Conservation (phyloP, 2,888 invertebrate genomes). For the Ariolimax columbianus region DNA sequence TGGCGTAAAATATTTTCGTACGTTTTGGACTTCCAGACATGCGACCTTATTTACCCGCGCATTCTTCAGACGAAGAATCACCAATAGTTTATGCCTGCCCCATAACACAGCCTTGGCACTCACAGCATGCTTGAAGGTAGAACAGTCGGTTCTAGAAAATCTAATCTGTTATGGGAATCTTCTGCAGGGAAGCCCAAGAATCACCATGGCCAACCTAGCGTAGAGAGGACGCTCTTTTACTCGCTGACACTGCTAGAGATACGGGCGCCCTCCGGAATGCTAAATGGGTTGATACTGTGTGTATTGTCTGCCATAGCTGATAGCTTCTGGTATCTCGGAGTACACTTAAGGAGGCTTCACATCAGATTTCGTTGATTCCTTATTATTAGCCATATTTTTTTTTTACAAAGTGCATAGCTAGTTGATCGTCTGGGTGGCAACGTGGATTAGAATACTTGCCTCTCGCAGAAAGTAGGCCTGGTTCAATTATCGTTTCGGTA, state of each 20-base stretch:
- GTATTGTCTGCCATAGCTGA: constrained; percentile 27
- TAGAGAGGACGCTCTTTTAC: constrained; percentile 6
- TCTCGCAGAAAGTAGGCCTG: too few relatives aligned
- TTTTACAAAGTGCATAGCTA: not conserved
- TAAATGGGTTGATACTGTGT: constrained; percentile 33
- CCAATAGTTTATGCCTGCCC: not conserved
- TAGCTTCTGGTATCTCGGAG: not conserved
- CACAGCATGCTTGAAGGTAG: not conserved
- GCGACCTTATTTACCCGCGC: not conserved
- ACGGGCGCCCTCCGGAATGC: constrained; percentile 28
- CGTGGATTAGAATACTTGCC: too few relatives aligned
- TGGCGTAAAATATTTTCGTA: too few relatives aligned
- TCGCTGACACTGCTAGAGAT: constrained; percentile 27
- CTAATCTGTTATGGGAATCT: constrained; percentile 26
- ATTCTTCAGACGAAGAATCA: not conserved
- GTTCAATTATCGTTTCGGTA: too few relatives aligned
- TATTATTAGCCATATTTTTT: not conserved
- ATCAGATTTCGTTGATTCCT: not conserved
- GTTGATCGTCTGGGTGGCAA: too few relatives aligned
- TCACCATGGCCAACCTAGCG: constrained; percentile 21
- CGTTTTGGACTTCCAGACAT: not conserved
- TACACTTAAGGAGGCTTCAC: constrained; percentile 19
- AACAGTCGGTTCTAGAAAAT: constrained; percentile 3
- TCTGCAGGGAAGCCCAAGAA: not conserved
- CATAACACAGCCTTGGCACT: constrained; percentile 8